Percentiles rank a stretch among this genome's conserved stretches.
These are phyloP conservation scores for Cephalopholis sonnerati DNA, from an alignment of 2,113 vertebrate genomes.

Conservation along the genomic window DNA sequence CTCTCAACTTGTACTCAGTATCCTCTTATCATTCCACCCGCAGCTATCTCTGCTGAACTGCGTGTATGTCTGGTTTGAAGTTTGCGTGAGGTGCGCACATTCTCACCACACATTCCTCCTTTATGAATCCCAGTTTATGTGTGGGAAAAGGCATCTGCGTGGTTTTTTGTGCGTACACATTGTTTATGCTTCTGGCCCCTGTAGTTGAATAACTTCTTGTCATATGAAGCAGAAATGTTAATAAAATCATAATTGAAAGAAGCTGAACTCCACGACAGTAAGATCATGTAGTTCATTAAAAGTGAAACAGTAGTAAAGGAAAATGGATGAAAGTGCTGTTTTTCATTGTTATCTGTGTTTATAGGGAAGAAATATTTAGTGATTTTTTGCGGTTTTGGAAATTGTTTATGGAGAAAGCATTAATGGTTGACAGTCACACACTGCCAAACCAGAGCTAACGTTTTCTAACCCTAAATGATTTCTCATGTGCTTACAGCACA, in stretches of 20 bases:
- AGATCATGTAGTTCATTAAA: background rate
- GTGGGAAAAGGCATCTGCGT: too few relatives aligned
- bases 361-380: constrained; percentile 21
- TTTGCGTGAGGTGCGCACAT: too few relatives aligned
- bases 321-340: constrained; percentile 5
- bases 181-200: too few relatives aligned
- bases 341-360: constrained; percentile 20
- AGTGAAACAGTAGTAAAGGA: constrained; percentile 20
- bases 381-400: constrained; percentile 19
- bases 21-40: too few relatives aligned
- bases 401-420: constrained; percentile 51
- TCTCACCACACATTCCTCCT: too few relatives aligned
- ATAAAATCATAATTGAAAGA: background rate
- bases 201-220: background rate
- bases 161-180: too few relatives aligned
- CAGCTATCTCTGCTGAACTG: too few relatives aligned
- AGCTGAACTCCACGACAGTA: background rate
- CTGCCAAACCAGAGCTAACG: constrained; percentile 55
- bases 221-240: background rate
- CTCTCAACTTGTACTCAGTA: too few relatives aligned
- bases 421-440: constrained; percentile 28
- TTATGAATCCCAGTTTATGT: too few relatives aligned
- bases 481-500: constrained; percentile 33
- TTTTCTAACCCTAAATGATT: constrained; percentile 54
- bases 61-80: too few relatives aligned